Evolutionary conservation across 2,113 vertebrate genomes (phyloP).

Genomic region (Megaleporinus macrocephalus): DNA sequence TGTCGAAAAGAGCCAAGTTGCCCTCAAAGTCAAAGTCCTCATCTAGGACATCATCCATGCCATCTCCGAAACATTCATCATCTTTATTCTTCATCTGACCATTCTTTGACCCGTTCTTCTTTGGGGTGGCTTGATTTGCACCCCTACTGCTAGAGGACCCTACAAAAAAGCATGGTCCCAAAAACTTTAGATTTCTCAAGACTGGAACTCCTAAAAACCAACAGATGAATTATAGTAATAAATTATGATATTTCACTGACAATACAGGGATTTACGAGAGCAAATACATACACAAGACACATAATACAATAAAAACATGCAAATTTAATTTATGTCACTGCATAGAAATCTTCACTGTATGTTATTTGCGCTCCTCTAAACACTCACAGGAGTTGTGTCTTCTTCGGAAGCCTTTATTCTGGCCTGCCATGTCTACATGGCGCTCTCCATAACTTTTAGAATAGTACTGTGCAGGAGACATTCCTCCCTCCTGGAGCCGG

Average conservation of each 20-base stretch:
- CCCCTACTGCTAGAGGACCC: slow-evolving; percentile 95
- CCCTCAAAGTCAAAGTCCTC: slow-evolving; percentile 98
- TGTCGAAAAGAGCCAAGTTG: slow-evolving; percentile 97
- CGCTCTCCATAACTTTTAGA: slow-evolving; percentile 93
- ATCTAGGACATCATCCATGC: slow-evolving; percentile 89
- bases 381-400: slow-evolving; percentile 97
- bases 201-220: not conserved
- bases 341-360: not conserved
- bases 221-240: not conserved
- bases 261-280: too few relatives aligned
- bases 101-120: slow-evolving; percentile 93
- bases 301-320: not conserved
- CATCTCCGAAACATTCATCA: slow-evolving; percentile 94
- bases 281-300: too few relatives aligned
- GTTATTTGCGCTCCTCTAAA: not conserved
- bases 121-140: slow-evolving; percentile 89
- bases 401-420: slow-evolving; percentile 89
- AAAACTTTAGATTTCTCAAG: too few relatives aligned
- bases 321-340: not conserved
- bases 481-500: slow-evolving; percentile 65
- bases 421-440: slow-evolving; percentile 82
- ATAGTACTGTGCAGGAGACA: slow-evolving; percentile 84
- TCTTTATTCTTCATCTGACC: slow-evolving; percentile 91
- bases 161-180: slow-evolving; percentile 56
- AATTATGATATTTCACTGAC: too few relatives aligned